phyloP scores from a whole-genome alignment of 2,113 vertebrate genomes.

The Delphinus delphis region DNA sequence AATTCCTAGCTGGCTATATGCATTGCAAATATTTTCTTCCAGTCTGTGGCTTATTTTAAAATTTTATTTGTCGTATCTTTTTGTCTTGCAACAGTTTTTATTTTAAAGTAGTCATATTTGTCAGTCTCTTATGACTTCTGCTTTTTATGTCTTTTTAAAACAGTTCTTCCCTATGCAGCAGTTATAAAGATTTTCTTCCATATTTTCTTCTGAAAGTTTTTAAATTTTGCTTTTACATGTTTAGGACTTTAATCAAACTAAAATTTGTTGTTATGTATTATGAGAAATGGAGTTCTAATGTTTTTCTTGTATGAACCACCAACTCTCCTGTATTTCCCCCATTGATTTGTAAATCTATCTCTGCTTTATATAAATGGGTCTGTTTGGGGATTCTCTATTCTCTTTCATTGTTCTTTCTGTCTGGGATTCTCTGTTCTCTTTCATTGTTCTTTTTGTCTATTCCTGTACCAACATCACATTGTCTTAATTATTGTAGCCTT shows the following conservation, averaged over 20 bases:
- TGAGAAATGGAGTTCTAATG: not conserved
- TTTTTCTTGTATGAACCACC: not conserved
- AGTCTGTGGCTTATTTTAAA: slow-evolving; percentile 48
- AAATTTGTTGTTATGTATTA: not conserved
- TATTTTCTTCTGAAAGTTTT: slow-evolving; percentile 24
- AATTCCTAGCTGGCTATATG: slow-evolving; percentile 30
- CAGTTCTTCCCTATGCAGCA: not conserved
- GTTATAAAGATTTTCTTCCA: slow-evolving; percentile 18
- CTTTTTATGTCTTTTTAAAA: slow-evolving; percentile 52
- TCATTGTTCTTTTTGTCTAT: not conserved
- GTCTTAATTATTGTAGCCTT: not conserved
- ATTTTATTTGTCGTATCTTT: slow-evolving; percentile 45
- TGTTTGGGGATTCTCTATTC: not conserved
- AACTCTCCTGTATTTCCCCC: not conserved
- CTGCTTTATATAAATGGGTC: not conserved
- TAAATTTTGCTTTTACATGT: not conserved
- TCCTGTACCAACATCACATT: not conserved
- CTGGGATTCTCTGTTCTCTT: not conserved
- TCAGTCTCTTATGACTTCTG: not conserved
- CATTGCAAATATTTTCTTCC: slow-evolving; percentile 42
- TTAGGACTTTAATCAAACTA: not conserved
- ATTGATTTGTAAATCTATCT: not conserved
- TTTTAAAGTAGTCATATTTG: slow-evolving; percentile 27
- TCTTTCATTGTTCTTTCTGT: slow-evolving; percentile 12
- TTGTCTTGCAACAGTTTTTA: slow-evolving; percentile 25